phyloP scores from a whole-genome alignment of 2,888 invertebrate genomes.

The Liposcelis brunnea region DNA sequence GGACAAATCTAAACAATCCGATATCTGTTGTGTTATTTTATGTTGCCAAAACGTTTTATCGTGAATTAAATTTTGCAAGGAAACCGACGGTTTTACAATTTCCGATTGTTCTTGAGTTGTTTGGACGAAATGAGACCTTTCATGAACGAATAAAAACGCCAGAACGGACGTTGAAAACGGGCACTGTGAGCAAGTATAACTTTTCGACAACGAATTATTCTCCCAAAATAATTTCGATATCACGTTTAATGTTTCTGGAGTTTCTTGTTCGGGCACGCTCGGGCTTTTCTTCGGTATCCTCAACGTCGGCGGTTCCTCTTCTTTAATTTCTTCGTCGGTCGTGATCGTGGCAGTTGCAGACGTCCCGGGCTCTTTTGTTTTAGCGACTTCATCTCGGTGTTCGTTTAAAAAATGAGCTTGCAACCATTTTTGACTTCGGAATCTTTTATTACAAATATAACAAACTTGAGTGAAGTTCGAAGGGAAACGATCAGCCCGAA shows the following conservation, averaged over 20 bases:
- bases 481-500: background rate
- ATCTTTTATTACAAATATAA: constrained; percentile 69
- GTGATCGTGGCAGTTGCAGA: constrained; percentile 19
- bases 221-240: constrained; percentile 34
- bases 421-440: constrained; percentile 74
- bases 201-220: constrained; percentile 42
- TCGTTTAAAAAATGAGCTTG: constrained; percentile 74
- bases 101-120: background rate
- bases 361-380: background rate
- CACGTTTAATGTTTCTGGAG: constrained; percentile 28
- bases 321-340: constrained; percentile 27
- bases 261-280: constrained; percentile 21
- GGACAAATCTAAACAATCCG: background rate
- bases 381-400: constrained; percentile 45
- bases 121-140: constrained; percentile 50
- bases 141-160: constrained; percentile 82
- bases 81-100: constrained; percentile 2
- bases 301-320: constrained; percentile 20
- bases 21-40: background rate
- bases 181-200: constrained; percentile 79
- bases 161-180: constrained; percentile 77
- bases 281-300: constrained; percentile 12
- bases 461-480: constrained; percentile 52
- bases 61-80: constrained; percentile 4
- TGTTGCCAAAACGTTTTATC: constrained; percentile 9